These are phyloP conservation scores for Bicyclus anynana DNA, from an alignment of 1,140 invertebrate genomes.

Conservation along the genomic window DNA sequence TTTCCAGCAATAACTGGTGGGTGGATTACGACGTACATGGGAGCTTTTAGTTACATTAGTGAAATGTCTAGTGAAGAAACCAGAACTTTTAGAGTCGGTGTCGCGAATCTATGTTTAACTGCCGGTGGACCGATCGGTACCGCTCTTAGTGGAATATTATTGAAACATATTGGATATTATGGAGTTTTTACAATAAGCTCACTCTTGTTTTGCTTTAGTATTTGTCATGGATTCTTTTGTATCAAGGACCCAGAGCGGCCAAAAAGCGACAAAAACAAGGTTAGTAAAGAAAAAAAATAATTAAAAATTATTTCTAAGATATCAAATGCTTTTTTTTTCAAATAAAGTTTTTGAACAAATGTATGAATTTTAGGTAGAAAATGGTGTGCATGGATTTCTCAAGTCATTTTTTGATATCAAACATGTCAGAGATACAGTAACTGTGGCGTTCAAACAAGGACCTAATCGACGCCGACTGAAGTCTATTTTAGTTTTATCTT, in stretches of 20 bases:
- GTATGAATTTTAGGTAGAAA: slow-evolving; percentile 41
- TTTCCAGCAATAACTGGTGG: slow-evolving; percentile 88
- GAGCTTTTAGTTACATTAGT: slow-evolving; percentile 92
- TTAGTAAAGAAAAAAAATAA: slow-evolving; percentile 12
- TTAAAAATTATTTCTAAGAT: no score
- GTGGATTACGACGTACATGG: slow-evolving; percentile 92
- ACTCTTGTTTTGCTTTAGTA: slow-evolving; percentile 83
- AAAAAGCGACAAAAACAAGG: slow-evolving; percentile 34
- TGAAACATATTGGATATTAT: slow-evolving; percentile 86
- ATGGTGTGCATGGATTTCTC: slow-evolving; percentile 40
- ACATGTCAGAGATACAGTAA: slow-evolving; percentile 65
- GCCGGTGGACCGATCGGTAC: slow-evolving; percentile 87
- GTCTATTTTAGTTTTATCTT: slow-evolving; percentile 50
- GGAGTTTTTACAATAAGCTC: slow-evolving; percentile 86
- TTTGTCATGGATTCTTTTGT: slow-evolving; percentile 82
- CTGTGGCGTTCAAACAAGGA: slow-evolving; percentile 68
- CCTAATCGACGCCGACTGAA: slow-evolving; percentile 57
- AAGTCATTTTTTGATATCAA: slow-evolving; percentile 70
- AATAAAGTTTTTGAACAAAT: not conserved
- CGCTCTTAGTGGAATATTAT: slow-evolving; percentile 83
- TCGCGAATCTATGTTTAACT: slow-evolving; percentile 88
- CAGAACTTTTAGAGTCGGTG: slow-evolving; percentile 88
- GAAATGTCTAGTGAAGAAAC: slow-evolving; percentile 89
- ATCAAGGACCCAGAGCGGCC: slow-evolving; percentile 79
- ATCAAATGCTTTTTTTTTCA: no score